Evolutionary conservation across 1,140 invertebrate genomes (phyloP), one percentile per base, ranked within the genome.

Genomic region (Drosophila biarmipes): DNA sequence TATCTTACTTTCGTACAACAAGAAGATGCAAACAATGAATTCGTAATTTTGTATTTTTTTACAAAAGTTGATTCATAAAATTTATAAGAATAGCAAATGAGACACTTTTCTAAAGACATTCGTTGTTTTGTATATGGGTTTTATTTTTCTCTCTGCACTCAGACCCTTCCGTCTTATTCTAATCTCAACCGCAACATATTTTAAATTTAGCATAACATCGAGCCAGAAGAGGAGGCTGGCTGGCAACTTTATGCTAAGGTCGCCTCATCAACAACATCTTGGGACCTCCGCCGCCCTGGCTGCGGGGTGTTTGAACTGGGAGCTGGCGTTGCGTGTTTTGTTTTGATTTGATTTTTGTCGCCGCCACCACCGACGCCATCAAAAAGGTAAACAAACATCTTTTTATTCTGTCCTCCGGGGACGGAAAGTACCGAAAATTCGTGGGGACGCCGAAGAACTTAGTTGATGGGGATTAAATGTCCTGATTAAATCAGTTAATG

Each of bases 261-360:
- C 76, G 66, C 42, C 63, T 69, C 66, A 69, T 69, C 66, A 66
- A 53, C 73, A 78, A 55, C 62, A 74, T 61, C 80, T 79, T 58
- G 69, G 52, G 69, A 66, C 55, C 52, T 45, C 24, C 21, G 24
- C 38, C 34, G 31, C 31, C 52, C 15, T 42, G 40, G 21, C 80
- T 69, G 55, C 57, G 80, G 71, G 77, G 80, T 84, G 57, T 73
- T 85, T 84, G 77, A 77, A 84, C 80, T 85, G 79, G 11, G 49
- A 48, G 66, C 34, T 19, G 63, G 66, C 37, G 51, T 54, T 38
- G 48, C 19, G 57, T 43, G 58, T 42, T 53, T 40, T 80, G 80
- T 84, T 84, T 84, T 85, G 80, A 84, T 84, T 85, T 80, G 76
- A 73, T 69, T 85, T 84, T 80, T 80, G 74, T 78, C 67, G 76